Conservation (phyloP, 2,888 invertebrate genomes). For the Mythimna ferrago region DNA sequence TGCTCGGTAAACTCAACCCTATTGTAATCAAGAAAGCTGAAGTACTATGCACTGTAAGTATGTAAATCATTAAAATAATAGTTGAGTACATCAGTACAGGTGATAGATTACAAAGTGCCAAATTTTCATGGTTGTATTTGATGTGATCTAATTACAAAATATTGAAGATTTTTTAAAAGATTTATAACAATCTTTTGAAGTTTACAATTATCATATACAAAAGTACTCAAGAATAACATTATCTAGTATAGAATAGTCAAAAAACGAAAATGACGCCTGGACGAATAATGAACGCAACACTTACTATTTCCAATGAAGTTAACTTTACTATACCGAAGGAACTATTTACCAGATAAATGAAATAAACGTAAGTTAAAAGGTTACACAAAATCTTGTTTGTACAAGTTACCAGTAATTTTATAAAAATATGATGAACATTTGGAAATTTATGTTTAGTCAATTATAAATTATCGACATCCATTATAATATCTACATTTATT, state of each 20-base stretch:
- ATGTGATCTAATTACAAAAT: no score
- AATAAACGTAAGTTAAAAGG: not conserved
- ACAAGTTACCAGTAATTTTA: not conserved
- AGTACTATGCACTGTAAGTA: slow-evolving; percentile 82
- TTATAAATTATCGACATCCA: not conserved
- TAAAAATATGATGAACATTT: not conserved
- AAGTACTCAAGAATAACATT: no score
- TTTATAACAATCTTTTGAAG: no score
- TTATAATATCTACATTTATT: not conserved
- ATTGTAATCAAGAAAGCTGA: slow-evolving; percentile 83
- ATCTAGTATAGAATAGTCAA: no score
- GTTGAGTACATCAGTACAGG: not conserved
- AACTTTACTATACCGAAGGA: not conserved
- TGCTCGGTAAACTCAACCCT: slow-evolving; percentile 82
- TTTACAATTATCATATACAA: no score
- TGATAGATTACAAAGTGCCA: no score
- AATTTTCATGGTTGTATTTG: no score
- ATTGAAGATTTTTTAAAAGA: no score
- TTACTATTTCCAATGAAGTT: not conserved
- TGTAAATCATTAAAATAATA: not conserved
- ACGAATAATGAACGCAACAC: not conserved
- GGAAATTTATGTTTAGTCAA: not conserved
- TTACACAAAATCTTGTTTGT: not conserved
- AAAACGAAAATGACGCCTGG: not conserved
- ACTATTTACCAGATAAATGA: no score